phyloP scores from a whole-genome alignment of 2,888 invertebrate genomes.

The Drosophila cyrtoloma region DNA sequence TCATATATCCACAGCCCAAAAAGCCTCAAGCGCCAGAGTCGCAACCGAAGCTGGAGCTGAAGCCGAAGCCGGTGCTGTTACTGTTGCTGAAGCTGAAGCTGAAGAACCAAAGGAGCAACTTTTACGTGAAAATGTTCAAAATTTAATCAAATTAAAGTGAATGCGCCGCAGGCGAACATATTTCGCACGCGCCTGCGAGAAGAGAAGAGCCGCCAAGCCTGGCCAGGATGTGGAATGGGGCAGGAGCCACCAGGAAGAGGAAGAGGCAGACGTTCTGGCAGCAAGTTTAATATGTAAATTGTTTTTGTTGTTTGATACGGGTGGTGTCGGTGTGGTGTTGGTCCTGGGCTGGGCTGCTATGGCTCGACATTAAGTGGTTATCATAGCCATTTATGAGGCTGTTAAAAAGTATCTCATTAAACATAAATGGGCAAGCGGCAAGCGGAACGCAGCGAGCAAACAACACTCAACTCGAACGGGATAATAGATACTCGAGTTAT shows the following conservation, averaged over 20 bases:
- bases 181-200: conserved; percentile 74
- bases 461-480: conserved; percentile 57
- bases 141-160: conserved; percentile 83
- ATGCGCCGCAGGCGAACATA: conserved; percentile 79
- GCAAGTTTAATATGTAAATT: conserved; percentile 83
- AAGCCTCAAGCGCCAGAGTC: conserved; percentile 26
- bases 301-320: conserved; percentile 70
- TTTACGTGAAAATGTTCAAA: conserved; percentile 83
- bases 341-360: conserved; percentile 33
- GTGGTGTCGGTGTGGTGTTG: conserved; percentile 18
- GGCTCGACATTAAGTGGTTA: conserved; percentile 81
- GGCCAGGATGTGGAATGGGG: conserved; percentile 45
- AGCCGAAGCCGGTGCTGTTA: not conserved
- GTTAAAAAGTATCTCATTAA: conserved; percentile 83
- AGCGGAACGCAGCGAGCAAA: conserved; percentile 20
- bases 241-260: conserved; percentile 4
- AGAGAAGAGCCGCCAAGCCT: conserved; percentile 41
- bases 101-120: conserved; percentile 74
- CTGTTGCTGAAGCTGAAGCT: not conserved
- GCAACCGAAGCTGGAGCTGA: conserved; percentile 28
- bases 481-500: conserved; percentile 61
- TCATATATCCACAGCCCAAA: conserved; percentile 20
- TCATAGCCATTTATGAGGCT: conserved; percentile 80
- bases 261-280: conserved; percentile 28
- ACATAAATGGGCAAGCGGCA: conserved; percentile 72